phyloP scores from a whole-genome alignment of 1,140 invertebrate species.

The Reticulitermes speratus region DNA sequence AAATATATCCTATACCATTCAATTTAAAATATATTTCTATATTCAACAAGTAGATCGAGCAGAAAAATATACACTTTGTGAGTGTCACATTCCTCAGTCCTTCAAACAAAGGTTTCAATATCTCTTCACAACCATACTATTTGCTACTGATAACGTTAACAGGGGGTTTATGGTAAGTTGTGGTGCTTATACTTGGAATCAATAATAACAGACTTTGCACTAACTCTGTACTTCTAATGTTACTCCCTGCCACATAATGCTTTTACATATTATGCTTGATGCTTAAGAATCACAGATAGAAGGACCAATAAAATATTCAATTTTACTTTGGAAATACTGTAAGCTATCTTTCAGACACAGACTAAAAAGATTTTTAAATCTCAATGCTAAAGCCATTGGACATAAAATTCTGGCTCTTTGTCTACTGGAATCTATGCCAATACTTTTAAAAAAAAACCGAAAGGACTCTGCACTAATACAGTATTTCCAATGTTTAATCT shows the following conservation, averaged over 20 bases:
- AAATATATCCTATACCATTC: neutral
- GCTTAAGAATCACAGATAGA: neutral
- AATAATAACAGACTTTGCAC: neutral
- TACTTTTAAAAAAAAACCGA: no score
- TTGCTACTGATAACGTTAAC: neutral
- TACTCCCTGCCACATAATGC: neutral
- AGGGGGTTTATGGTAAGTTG: neutral
- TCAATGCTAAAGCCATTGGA: neutral
- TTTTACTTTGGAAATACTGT: neutral
- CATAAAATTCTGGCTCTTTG: neutral
- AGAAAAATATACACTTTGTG: neutral
- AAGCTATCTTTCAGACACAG: neutral
- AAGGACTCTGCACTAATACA: neutral
- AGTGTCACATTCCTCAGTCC: neutral
- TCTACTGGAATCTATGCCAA: no score
- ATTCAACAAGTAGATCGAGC: constrained; percentile 2
- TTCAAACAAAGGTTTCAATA: neutral
- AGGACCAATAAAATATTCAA: neutral
- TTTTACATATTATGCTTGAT: neutral
- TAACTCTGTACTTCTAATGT: neutral
- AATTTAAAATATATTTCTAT: neutral
- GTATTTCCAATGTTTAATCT: neutral
- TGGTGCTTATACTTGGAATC: neutral
- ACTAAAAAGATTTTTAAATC: neutral
- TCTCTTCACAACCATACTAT: neutral